phyloP scores from a whole-genome alignment of 2,888 invertebrate species.

The Hemithea aestivaria region DNA sequence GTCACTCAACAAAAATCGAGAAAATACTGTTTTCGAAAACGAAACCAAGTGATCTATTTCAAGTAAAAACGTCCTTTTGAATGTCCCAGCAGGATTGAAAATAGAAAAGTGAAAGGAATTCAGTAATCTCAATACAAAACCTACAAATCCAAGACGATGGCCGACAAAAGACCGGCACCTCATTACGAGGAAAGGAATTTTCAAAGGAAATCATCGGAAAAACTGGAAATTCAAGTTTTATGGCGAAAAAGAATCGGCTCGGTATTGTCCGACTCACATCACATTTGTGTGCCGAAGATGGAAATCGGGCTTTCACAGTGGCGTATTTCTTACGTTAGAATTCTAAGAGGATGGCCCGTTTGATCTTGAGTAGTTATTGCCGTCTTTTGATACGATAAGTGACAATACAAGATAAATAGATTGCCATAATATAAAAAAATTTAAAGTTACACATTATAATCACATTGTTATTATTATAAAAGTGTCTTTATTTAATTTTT shows the following conservation, averaged over 20 bases:
- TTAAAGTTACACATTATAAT: too few relatives aligned
- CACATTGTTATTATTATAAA: too few relatives aligned
- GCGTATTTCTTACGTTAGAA: background rate
- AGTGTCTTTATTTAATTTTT: too few relatives aligned
- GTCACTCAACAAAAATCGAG: too few relatives aligned
- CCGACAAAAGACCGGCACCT: conserved; percentile 29
- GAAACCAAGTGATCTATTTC: too few relatives aligned
- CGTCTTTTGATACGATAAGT: too few relatives aligned
- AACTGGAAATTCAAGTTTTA: conserved; percentile 32
- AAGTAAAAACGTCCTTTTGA: too few relatives aligned
- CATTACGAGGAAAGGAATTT: conserved; percentile 52
- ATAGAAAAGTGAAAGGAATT: conserved; percentile 13
- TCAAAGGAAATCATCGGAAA: conserved; percentile 44
- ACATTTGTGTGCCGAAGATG: conserved; percentile 31
- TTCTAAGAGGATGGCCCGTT: too few relatives aligned
- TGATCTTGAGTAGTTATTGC: too few relatives aligned
- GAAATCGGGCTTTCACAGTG: conserved; percentile 11
- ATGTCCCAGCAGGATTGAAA: conserved; percentile 5
- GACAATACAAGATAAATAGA: too few relatives aligned
- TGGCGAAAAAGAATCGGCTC: conserved; percentile 32
- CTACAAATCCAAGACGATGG: conserved; percentile 18
- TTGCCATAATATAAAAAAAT: too few relatives aligned
- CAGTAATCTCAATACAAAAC: conserved; percentile 26
- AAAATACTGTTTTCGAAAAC: too few relatives aligned
- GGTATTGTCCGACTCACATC: conserved; percentile 42